Conservation (phyloP, 1,140 invertebrate species). For the Drosophila tropicalis region DNA sequence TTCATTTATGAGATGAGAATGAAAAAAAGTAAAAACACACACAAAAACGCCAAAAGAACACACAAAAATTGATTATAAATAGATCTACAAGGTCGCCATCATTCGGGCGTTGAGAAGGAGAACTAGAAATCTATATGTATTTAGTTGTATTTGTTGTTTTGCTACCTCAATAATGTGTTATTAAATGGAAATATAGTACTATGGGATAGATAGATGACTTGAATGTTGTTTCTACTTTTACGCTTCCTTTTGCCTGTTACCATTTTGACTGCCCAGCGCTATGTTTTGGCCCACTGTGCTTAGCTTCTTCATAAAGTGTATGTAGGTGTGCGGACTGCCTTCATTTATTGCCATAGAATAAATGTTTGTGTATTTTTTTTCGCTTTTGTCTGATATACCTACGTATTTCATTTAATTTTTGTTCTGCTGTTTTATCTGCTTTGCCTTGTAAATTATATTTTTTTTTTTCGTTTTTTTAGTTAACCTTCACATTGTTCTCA, state of each 20-base stretch:
- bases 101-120: constrained; percentile 28
- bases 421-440: constrained; percentile 57
- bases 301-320: constrained; percentile 39
- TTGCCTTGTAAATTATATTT: constrained; percentile 63
- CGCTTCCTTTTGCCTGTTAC: constrained; percentile 5
- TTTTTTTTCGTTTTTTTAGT: constrained; percentile 8
- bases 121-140: constrained; percentile 41
- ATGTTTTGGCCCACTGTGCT: constrained; percentile 53
- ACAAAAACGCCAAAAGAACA: constrained; percentile 28
- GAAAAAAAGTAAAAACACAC: constrained; percentile 25
- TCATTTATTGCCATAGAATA: constrained; percentile 62
- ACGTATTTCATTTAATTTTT: constrained; percentile 43
- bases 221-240: not conserved
- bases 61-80: constrained; percentile 61
- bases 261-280: not conserved
- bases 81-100: constrained; percentile 62
- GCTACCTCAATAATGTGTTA: constrained; percentile 35
- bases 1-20: constrained; percentile 53
- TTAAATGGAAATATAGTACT: constrained; percentile 20
- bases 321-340: constrained; percentile 60
- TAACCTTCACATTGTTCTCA: constrained; percentile 68
- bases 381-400: constrained; percentile 22
- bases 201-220: not conserved
- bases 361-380: constrained; percentile 33
- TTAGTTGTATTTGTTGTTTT: constrained; percentile 17